Conservation (phyloP, 2,797 vertebrate species). For the Thalassophryne amazonica region DNA sequence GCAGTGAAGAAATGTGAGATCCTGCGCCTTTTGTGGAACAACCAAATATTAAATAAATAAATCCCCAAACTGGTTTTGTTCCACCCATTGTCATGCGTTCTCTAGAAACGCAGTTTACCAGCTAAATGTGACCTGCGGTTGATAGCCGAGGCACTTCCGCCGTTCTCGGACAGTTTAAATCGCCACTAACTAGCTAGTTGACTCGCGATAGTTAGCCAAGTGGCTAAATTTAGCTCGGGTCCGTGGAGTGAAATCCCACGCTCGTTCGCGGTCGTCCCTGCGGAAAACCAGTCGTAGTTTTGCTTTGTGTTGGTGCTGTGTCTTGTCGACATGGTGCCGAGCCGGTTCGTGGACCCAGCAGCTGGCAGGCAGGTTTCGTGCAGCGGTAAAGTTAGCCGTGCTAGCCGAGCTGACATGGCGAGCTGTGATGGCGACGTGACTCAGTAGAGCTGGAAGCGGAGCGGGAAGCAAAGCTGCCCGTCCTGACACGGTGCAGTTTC, state of each 20-base stretch:
- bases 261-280: neutral
- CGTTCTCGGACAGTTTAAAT: constrained; percentile 60
- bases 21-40: constrained; percentile 67
- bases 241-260: constrained; percentile 10
- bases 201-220: constrained; percentile 43
- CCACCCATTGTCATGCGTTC: neutral
- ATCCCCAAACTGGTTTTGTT: constrained; percentile 1
- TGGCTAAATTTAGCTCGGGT: constrained; percentile 59
- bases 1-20: constrained; percentile 66
- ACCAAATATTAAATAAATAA: constrained; percentile 61
- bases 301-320: neutral
- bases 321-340: neutral
- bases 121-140: constrained; percentile 10
- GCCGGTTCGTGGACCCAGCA: neutral
- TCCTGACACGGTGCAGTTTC: neutral
- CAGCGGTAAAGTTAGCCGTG: constrained; percentile 50
- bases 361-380: neutral
- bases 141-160: neutral
- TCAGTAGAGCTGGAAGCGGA: constrained; percentile 77
- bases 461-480: constrained; percentile 73
- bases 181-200: constrained; percentile 52
- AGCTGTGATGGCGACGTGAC: constrained; percentile 94
- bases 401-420: constrained; percentile 72
- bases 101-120: constrained; percentile 11
- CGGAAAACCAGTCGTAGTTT: neutral